Percentiles rank a stretch among this genome's conserved stretches.
Conservation (phyloP, 2,888 invertebrate species). For the Drosophila macrospina region DNA sequence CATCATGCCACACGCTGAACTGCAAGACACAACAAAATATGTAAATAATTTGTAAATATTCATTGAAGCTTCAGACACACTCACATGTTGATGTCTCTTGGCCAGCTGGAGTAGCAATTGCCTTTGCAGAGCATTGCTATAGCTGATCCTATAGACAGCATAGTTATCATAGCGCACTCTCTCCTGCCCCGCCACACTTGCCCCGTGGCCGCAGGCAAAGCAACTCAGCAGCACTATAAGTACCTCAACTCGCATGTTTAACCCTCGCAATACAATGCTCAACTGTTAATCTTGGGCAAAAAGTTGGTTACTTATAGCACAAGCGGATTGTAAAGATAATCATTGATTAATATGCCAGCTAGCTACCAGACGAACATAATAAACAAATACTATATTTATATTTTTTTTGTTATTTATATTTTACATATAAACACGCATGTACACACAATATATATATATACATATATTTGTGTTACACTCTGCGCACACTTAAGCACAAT, state of each 20-base stretch:
- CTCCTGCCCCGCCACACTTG: constrained; percentile 4
- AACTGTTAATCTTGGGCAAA: constrained; percentile 5
- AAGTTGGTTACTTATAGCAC: not conserved
- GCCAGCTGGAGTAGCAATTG: constrained; percentile 23
- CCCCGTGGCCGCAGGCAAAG: not conserved
- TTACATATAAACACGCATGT: constrained; percentile 40
- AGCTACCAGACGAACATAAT: not conserved
- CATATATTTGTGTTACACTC: constrained; percentile 19
- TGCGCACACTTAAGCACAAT: constrained; percentile 40
- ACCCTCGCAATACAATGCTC: not conserved
- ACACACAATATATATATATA: constrained; percentile 25
- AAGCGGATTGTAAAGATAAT: constrained; percentile 23
- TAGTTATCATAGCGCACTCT: constrained; percentile 46
- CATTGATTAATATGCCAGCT: constrained; percentile 15
- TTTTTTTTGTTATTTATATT: too few species aligned
- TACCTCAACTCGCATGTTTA: constrained; percentile 27
- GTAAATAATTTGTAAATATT: not conserved
- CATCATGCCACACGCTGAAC: constrained; percentile 64
- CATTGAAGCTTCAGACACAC: not conserved
- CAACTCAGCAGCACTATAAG: constrained; percentile 2
- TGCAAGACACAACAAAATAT: not conserved
- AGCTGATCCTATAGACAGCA: constrained; percentile 34
- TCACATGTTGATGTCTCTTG: constrained; percentile 41
- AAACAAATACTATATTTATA: not conserved
- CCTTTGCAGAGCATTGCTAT: constrained; percentile 10